Evolutionary conservation across 2,888 invertebrate species (phyloP).

Genomic region (Drosophila silvestris): DNA sequence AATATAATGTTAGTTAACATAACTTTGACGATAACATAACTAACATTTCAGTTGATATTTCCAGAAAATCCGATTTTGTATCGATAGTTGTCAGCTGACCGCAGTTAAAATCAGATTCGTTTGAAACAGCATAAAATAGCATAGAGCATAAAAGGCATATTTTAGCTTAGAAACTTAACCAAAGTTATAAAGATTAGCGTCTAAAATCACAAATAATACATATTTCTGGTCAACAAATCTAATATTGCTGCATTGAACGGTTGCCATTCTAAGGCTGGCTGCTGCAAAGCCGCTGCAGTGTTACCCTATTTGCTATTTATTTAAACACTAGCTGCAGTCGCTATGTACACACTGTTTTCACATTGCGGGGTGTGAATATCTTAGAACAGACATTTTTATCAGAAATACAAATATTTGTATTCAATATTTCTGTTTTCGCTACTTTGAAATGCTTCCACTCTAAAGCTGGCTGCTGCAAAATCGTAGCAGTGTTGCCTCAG

Average conservation of each 20-base stretch:
- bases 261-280: neutral
- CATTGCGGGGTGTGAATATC: neutral
- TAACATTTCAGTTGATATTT: neutral
- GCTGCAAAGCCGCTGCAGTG: neutral
- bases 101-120: neutral
- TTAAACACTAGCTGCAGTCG: neutral
- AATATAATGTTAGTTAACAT: conserved; percentile 6
- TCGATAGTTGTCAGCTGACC: conserved; percentile 4
- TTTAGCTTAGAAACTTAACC: neutral
- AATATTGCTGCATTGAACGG: neutral
- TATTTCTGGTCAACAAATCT: neutral
- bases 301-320: neutral
- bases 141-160: neutral
- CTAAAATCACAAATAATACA: neutral
- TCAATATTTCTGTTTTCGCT: neutral
- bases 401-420: no score
- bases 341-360: neutral
- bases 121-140: neutral
- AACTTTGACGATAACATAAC: neutral
- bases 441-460: neutral
- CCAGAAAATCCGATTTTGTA: neutral
- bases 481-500: conserved; percentile 8
- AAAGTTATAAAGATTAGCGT: neutral
- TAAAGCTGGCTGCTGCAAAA: conserved; percentile 2
- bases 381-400: neutral